Evolutionary conservation across 2,888 invertebrate species (phyloP).

Genomic region (Petrolisthes manimaculis): DNA sequence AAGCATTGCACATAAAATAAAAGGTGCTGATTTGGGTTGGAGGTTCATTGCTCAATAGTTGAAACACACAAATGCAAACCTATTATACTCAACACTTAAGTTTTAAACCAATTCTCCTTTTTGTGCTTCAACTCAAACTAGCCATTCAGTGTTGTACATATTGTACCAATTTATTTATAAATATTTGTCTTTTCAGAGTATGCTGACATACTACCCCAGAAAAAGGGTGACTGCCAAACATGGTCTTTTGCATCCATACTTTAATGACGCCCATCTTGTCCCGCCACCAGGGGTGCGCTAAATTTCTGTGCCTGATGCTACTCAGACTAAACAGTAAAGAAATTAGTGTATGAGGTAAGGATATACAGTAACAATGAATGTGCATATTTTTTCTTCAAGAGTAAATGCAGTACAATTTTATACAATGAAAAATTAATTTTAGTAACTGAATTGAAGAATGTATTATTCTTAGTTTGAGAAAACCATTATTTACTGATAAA

Average conservation of each 20-base stretch:
- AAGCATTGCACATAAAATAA: too few relatives aligned
- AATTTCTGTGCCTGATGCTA: background rate
- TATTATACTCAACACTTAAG: background rate
- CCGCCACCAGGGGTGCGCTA: slow-evolving; percentile 51
- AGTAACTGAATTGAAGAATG: too few relatives aligned
- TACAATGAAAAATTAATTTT: too few relatives aligned
- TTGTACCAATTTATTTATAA: background rate
- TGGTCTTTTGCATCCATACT: slow-evolving; percentile 74
- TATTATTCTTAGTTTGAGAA: too few relatives aligned
- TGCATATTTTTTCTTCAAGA: too few relatives aligned
- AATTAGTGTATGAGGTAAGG: background rate
- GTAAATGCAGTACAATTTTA: too few relatives aligned
- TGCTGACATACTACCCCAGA: slow-evolving; percentile 75
- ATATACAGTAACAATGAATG: too few relatives aligned
- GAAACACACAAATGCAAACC: background rate
- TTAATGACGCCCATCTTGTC: slow-evolving; percentile 68
- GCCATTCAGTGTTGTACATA: background rate
- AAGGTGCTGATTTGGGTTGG: too few relatives aligned
- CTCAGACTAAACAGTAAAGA: background rate
- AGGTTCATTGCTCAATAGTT: too few relatives aligned
- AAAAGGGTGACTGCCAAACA: slow-evolving; percentile 73
- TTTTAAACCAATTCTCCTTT: background rate
- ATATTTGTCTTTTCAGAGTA: slow-evolving; percentile 14
- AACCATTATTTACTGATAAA: too few relatives aligned
- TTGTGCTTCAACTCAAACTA: background rate